Percentiles rank a stretch among this genome's conserved stretches.
Conservation (phyloP, 2,888 invertebrate species). For the Belgica antarctica region DNA sequence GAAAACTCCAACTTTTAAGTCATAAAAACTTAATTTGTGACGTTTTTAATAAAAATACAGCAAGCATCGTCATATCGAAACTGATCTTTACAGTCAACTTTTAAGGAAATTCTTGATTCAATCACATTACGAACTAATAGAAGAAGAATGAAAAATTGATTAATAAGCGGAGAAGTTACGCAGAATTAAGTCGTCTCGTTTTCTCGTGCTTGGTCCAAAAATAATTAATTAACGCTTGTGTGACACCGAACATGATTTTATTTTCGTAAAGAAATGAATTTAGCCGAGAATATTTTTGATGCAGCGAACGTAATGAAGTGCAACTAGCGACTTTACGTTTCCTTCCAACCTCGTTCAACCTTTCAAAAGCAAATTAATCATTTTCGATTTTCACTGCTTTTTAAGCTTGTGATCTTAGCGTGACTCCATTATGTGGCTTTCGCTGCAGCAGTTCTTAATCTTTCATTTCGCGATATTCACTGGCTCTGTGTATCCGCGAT, state of each 20-base stretch:
- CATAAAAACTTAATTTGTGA: no score
- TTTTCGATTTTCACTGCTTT: slow-evolving; percentile 17
- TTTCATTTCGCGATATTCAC: slow-evolving; percentile 4
- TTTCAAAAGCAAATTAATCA: slow-evolving; percentile 38
- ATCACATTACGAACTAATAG: no score
- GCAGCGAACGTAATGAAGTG: neutral
- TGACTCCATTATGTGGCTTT: slow-evolving; percentile 19
- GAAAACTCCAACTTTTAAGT: no score
- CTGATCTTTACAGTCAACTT: no score
- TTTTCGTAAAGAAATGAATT: slow-evolving; percentile 21
- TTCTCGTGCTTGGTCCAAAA: slow-evolving; percentile 4
- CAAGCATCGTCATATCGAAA: no score
- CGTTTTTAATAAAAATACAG: no score
- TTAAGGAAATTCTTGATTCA: no score
- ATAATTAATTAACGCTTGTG: slow-evolving; percentile 32
- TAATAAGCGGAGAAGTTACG: neutral
- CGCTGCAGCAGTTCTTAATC: neutral
- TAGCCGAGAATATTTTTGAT: no score
- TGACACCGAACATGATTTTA: slow-evolving; percentile 34
- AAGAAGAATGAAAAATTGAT: slow-evolving; percentile 28
- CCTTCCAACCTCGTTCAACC: slow-evolving; percentile 24
- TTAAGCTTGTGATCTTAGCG: slow-evolving; percentile 20
- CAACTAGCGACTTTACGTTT: neutral
- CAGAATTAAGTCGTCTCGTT: slow-evolving; percentile 15
- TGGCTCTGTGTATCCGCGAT: neutral